Percentiles rank a stretch among this genome's conserved stretches.
phyloP scores from a whole-genome alignment of 2,113 vertebrate genomes.

The Shinisaurus crocodilurus region DNA sequence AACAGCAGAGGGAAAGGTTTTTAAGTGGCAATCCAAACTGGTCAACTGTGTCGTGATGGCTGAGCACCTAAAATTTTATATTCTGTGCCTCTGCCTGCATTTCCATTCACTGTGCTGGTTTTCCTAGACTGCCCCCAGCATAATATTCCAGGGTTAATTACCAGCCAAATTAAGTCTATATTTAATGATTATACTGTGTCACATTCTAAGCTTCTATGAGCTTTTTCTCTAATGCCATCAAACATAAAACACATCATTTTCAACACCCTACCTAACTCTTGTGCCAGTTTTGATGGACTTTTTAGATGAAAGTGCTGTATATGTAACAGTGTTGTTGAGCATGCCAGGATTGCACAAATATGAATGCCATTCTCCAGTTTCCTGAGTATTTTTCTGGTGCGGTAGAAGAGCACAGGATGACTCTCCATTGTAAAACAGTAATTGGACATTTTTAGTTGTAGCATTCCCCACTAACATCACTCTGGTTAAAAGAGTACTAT shows the following conservation, averaged over 20 bases:
- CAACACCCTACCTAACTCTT: conserved; percentile 32
- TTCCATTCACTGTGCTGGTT: conserved; percentile 40
- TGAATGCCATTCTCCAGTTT: conserved; percentile 47
- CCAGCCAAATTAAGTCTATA: conserved; percentile 60
- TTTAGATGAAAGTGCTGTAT: conserved; percentile 42
- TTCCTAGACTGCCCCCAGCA: conserved; percentile 15
- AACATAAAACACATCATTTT: conserved; percentile 52
- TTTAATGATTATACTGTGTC: conserved; percentile 61
- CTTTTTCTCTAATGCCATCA: conserved; percentile 57
- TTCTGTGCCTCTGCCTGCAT: not conserved
- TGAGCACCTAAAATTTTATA: conserved; percentile 46
- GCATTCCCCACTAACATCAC: not conserved
- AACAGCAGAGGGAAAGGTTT: conserved; percentile 44
- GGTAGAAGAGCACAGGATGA: not conserved
- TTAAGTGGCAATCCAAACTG: conserved; percentile 54
- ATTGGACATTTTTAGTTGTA: conserved; percentile 8
- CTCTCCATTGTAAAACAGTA: conserved; percentile 3
- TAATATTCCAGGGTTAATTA: conserved; percentile 60
- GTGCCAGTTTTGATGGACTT: conserved; percentile 48
- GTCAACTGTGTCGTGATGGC: conserved; percentile 54
- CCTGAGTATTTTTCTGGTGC: conserved; percentile 11
- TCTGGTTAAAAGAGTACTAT: not conserved
- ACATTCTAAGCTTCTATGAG: conserved; percentile 62
- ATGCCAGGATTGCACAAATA: conserved; percentile 32
- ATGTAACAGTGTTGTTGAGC: conserved; percentile 18